These are phyloP conservation scores for Nephrotoma flavescens DNA, from an alignment of 2,888 invertebrate species.

Conservation along the genomic window DNA sequence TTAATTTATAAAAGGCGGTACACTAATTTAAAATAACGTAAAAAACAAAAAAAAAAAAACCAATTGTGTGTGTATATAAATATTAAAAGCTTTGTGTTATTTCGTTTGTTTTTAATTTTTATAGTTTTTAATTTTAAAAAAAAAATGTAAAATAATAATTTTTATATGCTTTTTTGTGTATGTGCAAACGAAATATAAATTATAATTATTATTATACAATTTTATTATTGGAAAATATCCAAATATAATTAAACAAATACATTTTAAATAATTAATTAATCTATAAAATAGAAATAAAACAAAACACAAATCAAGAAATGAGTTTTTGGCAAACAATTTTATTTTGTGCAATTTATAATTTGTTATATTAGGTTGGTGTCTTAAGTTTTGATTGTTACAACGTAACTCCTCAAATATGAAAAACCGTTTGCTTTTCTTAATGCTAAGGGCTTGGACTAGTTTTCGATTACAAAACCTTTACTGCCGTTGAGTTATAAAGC, in stretches of 20 bases:
- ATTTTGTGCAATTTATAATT: background rate
- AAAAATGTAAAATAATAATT: background rate
- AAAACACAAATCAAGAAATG: background rate
- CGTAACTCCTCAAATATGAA: too few species aligned
- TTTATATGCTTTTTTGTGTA: background rate
- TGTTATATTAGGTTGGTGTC: background rate
- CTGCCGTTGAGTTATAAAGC: too few species aligned
- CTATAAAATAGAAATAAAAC: background rate
- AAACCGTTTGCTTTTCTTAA: too few species aligned
- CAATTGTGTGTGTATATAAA: background rate
- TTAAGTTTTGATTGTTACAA: background rate
- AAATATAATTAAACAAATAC: background rate
- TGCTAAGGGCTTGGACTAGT: too few species aligned
- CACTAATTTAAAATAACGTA: background rate
- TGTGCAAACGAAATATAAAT: background rate
- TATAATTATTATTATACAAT: background rate
- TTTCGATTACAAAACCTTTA: too few species aligned
- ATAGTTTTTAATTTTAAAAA: background rate
- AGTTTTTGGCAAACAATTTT: background rate
- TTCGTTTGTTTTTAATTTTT: background rate
- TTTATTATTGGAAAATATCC: background rate
- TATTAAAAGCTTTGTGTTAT: background rate
- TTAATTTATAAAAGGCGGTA: background rate
- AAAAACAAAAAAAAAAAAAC: background rate
- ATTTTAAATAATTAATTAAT: background rate